A percentile compares a stretch with the other conserved stretches of the same genome.
Evolutionary conservation across 1,140 invertebrate species (phyloP).

Genomic region (Zaprionus ornatus): DNA sequence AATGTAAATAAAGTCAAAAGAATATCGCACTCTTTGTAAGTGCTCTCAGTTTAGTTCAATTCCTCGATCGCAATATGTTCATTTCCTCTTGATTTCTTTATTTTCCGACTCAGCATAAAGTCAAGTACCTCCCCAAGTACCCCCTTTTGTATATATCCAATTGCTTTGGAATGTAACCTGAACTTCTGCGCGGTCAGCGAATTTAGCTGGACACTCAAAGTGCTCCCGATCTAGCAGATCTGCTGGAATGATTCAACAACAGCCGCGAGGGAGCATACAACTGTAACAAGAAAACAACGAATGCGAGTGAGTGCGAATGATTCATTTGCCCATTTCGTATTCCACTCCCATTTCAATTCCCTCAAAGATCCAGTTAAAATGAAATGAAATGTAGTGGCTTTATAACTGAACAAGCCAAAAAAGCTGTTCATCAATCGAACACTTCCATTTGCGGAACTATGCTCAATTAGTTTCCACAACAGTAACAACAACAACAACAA

Average conservation of each 20-base stretch:
- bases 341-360: constrained; percentile 5
- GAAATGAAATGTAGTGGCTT: too few species aligned
- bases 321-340: constrained; percentile 28
- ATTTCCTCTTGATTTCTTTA: not conserved
- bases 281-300: constrained; percentile 19
- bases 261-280: constrained; percentile 7
- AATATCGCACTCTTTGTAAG: not conserved
- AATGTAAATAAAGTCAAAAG: not conserved
- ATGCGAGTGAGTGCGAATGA: constrained; percentile 33
- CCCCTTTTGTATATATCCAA: constrained; percentile 9
- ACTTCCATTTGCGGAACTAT: constrained; percentile 37
- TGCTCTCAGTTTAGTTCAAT: too few species aligned
- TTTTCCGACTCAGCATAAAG: constrained; percentile 2
- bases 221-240: not conserved
- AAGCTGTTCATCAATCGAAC: constrained; percentile 19
- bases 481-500: constrained; percentile 12
- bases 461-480: constrained; percentile 40
- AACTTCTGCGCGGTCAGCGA: constrained; percentile 22
- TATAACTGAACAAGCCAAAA: not conserved
- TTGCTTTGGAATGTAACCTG: constrained; percentile 18
- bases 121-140: not conserved
- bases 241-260: constrained; percentile 32
- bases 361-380: not conserved
- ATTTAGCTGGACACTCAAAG: constrained; percentile 4
- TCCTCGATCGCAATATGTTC: too few species aligned